A percentile compares a stretch with the other conserved stretches of the same genome.
Evolutionary conservation across 2,888 invertebrate species (phyloP).

Genomic region (Cryptophagus acutangulus): DNA sequence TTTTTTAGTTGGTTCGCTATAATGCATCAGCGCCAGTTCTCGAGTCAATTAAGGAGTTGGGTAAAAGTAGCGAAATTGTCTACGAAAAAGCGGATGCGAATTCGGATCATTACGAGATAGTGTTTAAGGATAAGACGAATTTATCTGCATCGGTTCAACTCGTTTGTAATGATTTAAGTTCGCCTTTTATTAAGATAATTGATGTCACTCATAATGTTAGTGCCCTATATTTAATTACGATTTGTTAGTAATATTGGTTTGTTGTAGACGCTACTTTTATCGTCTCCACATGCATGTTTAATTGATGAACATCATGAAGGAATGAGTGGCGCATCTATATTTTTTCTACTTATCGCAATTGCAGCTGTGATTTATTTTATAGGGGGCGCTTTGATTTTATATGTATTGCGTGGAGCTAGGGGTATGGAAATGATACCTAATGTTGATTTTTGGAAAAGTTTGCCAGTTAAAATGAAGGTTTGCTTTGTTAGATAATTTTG

Average conservation of each 20-base stretch:
- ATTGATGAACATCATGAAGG: slow-evolving; percentile 40
- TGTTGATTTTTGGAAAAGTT: slow-evolving; percentile 65
- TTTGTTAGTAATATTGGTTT: no score
- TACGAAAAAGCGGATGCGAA: no score
- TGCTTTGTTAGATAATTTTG: slow-evolving; percentile 29
- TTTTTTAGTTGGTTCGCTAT: no score
- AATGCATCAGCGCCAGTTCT: no score
- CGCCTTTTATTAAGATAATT: slow-evolving; percentile 27
- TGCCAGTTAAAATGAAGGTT: slow-evolving; percentile 66
- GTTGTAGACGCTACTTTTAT: slow-evolving; percentile 50
- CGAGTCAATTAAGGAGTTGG: no score
- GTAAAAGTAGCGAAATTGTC: not conserved
- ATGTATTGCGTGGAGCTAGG: slow-evolving; percentile 64
- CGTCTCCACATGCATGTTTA: slow-evolving; percentile 52
- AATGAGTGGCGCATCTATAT: slow-evolving; percentile 59
- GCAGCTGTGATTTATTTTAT: slow-evolving; percentile 57
- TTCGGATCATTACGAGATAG: no score
- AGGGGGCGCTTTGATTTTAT: slow-evolving; percentile 61
- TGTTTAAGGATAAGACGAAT: slow-evolving; percentile 13
- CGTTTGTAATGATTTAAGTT: slow-evolving; percentile 24
- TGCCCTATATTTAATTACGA: no score
- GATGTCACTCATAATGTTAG: slow-evolving; percentile 16
- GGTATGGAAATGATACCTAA: slow-evolving; percentile 72
- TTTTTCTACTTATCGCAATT: slow-evolving; percentile 61
- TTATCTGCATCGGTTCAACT: slow-evolving; percentile 23